phyloP scores from a whole-genome alignment of 2,113 vertebrate genomes.

The Syrrhaptes paradoxus region DNA sequence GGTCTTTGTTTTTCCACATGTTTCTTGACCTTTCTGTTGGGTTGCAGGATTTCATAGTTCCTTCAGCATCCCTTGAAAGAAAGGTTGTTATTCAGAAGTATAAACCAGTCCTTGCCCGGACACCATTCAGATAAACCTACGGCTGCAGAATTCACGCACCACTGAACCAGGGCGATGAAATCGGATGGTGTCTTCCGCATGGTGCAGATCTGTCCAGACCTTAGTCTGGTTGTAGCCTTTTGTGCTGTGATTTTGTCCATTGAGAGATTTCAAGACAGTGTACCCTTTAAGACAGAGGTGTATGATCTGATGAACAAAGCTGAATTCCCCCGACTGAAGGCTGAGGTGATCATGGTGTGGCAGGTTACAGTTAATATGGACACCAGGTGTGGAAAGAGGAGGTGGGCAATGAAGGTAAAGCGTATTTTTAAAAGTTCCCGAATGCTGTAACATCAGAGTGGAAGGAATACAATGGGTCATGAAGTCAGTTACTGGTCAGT shows the following conservation, averaged over 20 bases:
- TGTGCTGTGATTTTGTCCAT: not conserved
- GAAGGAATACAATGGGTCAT: not conserved
- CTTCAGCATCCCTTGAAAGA: not conserved
- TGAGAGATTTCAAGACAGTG: not conserved
- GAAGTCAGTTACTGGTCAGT: not conserved
- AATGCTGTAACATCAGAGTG: not conserved
- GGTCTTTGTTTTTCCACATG: not conserved
- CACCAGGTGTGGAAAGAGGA: rapidly evolving
- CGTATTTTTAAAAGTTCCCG: not conserved
- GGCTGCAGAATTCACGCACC: not conserved
- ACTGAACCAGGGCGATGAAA: not conserved
- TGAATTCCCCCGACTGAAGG: not conserved
- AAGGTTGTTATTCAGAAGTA: not conserved
- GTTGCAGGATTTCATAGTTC: not conserved
- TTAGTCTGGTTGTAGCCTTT: not conserved
- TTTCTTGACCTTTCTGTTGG: not conserved
- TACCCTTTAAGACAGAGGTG: not conserved
- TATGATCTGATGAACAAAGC: not conserved
- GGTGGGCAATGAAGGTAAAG: not conserved
- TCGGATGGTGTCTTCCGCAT: rapidly evolving
- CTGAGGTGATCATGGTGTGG: rapidly evolving
- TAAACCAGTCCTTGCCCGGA: not conserved
- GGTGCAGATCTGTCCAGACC: not conserved
- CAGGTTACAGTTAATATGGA: not conserved
- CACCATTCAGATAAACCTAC: not conserved